Evolutionary conservation across 2,797 vertebrate genomes (phyloP), one percentile per base, ranked within the genome.

Genomic region (Rhinella marina): DNA sequence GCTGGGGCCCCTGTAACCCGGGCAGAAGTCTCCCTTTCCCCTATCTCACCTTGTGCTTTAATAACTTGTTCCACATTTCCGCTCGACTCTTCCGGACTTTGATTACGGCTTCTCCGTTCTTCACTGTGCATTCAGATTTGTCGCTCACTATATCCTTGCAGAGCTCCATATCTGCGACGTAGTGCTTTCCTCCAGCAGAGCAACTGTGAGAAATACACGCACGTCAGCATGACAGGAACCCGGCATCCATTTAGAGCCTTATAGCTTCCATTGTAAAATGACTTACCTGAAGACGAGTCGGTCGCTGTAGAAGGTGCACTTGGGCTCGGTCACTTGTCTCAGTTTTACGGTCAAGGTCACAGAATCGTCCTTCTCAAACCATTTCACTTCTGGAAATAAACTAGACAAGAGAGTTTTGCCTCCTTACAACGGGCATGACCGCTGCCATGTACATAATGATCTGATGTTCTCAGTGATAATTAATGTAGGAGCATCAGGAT

Each of bases 221-320:
- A 57, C 52, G 13, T 54, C 11, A 2, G 52, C 13, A 54, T 14
- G 13, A 54, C 13, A 54, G 12, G 52, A 14, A 54, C 1, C 52
- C 10, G 13, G 2, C 52, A 54, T 54, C 10, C 9, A 2, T 0
- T 23, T 8, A 25, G n/a, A 12, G 11, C 11, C n/a, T 64, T 64
- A 12, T 12, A n/a, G 11, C 27, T 25, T 27, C 64, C 25, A 75
- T 41, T 75, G 11, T 11, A 57, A 54, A 32, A 12, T 50, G 84
- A 79, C 91, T 8, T 91, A 96, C 95, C 95, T 95, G 92, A 96
- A 95, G 89, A 92, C 0, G 1, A 96, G 92, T 90, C 93, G 93
- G 6, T 94, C 90, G 81, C 52, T 83, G 56, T 89, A 92, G 84
- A 95, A 95, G 50, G 90, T 87, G 11, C 94, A 96, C 50, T 90